These are phyloP conservation scores for Apeira syringaria DNA, from an alignment of 2,888 invertebrate genomes.

Conservation along the genomic window DNA sequence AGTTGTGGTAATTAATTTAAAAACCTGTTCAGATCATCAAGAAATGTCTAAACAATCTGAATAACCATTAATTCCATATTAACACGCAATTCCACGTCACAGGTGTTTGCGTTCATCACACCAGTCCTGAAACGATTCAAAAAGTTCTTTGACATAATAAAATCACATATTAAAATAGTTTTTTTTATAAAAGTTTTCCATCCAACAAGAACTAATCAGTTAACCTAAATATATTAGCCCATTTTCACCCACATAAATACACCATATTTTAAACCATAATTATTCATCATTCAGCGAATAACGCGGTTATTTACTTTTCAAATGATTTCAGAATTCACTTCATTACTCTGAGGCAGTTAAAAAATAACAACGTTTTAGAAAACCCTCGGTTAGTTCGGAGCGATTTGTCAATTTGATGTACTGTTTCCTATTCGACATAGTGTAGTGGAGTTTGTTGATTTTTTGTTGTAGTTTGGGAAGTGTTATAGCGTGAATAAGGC, in stretches of 20 bases:
- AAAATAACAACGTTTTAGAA: slow-evolving; percentile 28
- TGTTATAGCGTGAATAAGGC: neutral
- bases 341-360: slow-evolving; percentile 24
- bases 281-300: slow-evolving; percentile 30
- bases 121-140: slow-evolving; percentile 11
- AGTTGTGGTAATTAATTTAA: no score
- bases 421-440: slow-evolving; percentile 40
- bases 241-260: slow-evolving; percentile 20
- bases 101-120: slow-evolving; percentile 12
- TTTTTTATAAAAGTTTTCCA: neutral
- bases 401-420: slow-evolving; percentile 53
- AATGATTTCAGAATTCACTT: slow-evolving; percentile 31
- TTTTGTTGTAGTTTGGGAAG: slow-evolving; percentile 1
- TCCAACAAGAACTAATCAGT: slow-evolving; percentile 13
- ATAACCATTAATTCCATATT: no score
- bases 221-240: slow-evolving; percentile 16
- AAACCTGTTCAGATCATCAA: no score
- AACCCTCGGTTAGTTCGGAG: slow-evolving; percentile 29
- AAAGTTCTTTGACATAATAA: slow-evolving; percentile 12
- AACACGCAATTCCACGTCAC: neutral
- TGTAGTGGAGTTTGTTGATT: neutral
- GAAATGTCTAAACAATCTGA: no score
- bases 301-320: slow-evolving; percentile 31
- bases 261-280: slow-evolving; percentile 14
- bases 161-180: slow-evolving; percentile 16